Evolutionary conservation across 2,797 vertebrate species (phyloP), one percentile per base, ranked within the genome.

Genomic region (Sorex maritimensis): DNA sequence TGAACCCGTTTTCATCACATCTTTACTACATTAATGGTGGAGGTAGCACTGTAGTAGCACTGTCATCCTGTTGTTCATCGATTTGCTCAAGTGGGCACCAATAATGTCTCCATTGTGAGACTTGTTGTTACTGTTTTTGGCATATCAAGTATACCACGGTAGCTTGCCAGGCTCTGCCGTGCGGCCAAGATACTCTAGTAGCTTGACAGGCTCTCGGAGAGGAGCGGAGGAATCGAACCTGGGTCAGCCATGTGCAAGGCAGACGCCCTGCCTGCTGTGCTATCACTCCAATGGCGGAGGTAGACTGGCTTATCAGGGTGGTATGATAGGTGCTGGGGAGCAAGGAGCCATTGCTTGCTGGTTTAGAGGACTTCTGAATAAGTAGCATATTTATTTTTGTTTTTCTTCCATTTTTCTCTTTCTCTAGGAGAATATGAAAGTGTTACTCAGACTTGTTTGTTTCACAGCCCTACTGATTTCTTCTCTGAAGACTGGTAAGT

Each of bases 361-460:
- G 71, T 55, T 67, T 58, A 65, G 81, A 92, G 61, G 81, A 34
- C 52, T 65, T 52, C 52, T 72, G 26, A 8, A 80, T 65, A 38
- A 23, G 8, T 95, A 44, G 94, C 28, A 6, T 89, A 91, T 89
- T 28, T 89, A 19, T 75, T 52, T 41, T 78, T 95, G 10, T 93
- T 41, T 81, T 94, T 94, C 61, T 74, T 84, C 6, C 41, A 2
- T 85, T 58, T 46, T 38, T 68, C 21, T 80, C 3, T 90, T 95
- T 95, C 24, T 75, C 75, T 78, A 97, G 97, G 95, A 97, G 94
- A 98, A 97, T 96, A 98, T 98, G 98, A 92, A 86, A 94, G 94
- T 95, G 91, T 2, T 58, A 6, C 80, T 97, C 82, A 78, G 96
- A 61, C 38, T 96, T 41, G 41, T 90, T 95, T 94, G 92, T 92